Percentiles rank a stretch among this genome's conserved stretches.
These are phyloP conservation scores for Ormyrus labotus DNA, from an alignment of 2,888 invertebrate species.

Conservation along the genomic window DNA sequence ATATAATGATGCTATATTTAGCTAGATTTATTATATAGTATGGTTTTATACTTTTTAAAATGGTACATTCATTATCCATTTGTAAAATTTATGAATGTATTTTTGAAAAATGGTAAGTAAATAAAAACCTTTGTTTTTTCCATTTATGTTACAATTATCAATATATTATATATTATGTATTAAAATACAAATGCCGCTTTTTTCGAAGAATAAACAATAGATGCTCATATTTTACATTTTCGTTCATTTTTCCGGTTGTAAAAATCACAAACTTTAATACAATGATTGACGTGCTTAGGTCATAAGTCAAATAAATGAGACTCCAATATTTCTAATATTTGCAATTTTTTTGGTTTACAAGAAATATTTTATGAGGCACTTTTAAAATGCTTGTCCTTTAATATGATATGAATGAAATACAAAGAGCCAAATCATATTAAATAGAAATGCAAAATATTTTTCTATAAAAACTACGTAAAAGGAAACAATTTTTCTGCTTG, in stretches of 20 bases:
- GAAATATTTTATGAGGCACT: conserved; percentile 34
- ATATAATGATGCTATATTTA: no score
- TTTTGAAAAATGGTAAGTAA: conserved; percentile 43
- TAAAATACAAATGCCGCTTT: conserved; percentile 74
- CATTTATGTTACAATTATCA: conserved; percentile 54
- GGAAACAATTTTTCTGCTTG: conserved; percentile 29
- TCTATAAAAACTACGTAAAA: conserved; percentile 28
- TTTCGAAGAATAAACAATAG: conserved; percentile 58
- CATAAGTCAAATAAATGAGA: conserved; percentile 28
- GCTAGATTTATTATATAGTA: no score
- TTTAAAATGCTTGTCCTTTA: conserved; percentile 27
- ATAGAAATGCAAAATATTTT: conserved; percentile 53
- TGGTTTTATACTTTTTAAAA: no score
- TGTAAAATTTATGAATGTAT: neutral
- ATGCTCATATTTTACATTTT: conserved; percentile 51
- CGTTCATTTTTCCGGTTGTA: conserved; percentile 25
- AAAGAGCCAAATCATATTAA: conserved; percentile 36
- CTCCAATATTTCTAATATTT: conserved; percentile 32
- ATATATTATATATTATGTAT: conserved; percentile 63
- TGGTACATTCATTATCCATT: no score
- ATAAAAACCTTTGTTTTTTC: conserved; percentile 39
- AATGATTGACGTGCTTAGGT: conserved; percentile 19
- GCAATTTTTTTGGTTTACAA: conserved; percentile 37
- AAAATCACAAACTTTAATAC: conserved; percentile 43
- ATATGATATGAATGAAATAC: conserved; percentile 11